Base-by-base conservation (phyloP, 2,888 invertebrate genomes). In the Trissoscelio sp. region DNA sequence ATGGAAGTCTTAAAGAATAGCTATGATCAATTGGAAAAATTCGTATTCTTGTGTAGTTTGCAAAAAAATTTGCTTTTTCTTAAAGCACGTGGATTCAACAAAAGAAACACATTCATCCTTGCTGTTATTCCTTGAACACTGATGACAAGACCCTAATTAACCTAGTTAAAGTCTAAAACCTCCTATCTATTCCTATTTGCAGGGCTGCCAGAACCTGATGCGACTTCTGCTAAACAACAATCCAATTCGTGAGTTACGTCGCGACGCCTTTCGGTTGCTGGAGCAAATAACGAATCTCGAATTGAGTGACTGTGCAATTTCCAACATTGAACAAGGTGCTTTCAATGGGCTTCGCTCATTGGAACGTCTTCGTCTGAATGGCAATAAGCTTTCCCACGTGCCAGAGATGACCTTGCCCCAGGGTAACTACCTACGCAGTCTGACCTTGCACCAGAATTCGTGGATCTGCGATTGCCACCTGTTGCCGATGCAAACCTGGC, bases 391-490 rank as follows among this genome's bases (percentile, higher is more conserved):
- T 88, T 94, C 94, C 73, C 94, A 94, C 88, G 94, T 96, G 86
- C 88, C 90, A 0, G 87, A 88, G 18, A 82, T 73, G 72, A 88
- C 90, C 3, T 70, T 91, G 6, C 91, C 91, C 0, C 93, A 96
- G 64, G 96, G 96, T n/a, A 94, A 94, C 81, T 94, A 94, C 57
- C 92, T 97, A 85, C 95, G 96, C 86, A 96, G 96, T 74, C 94
- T 97, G 75, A 95, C 96, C 87, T 92, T 97, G 85, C 95, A 97
- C 90, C 95, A 95, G 90, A 97, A 97, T 93, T 95, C 96, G 84
- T 97, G 97, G 97, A 94, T 94, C 85, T 97, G 97, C 92, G 96
- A 97, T 91, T 97, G 97, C 91, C 94, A 95, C 85, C 93, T 97
- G 88, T 92, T 95, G 85, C 95, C 96, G 87, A 92, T 97, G 88